Evolutionary conservation across 2,113 vertebrate genomes (phyloP), one percentile per base, ranked within the genome.

Genomic region (Aleadryas rufinucha): DNA sequence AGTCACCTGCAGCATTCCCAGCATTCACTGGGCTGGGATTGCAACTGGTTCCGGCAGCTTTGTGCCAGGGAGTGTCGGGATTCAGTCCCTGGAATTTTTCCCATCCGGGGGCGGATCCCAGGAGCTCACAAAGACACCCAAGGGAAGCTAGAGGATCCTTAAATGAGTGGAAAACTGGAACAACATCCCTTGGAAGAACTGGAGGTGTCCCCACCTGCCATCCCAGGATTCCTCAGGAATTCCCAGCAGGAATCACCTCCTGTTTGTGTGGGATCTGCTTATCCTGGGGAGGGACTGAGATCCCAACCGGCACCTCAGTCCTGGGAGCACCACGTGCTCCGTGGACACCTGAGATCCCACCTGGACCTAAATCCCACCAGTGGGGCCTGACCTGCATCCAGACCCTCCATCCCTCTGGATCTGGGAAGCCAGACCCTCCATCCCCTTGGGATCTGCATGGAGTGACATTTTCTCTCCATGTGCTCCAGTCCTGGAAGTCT

Each of bases 381-480:
- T 0, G 19, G 14, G n/a, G 3, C 44, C 64, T 49, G 35, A 39
- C 18, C 42, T 1, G 12, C 4, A 80, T 1, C 61, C 50, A 2
- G 61, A 14, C 20, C 49, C 7, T 44, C 7, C 15, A 53, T 65
- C 31, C 49, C 31, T 56, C 31, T 11, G 53, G 53, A 33, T 54
- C 53, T 33, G 11, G 11, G 14, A 4, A 79, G 5, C 60, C 39
- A 4, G 49, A 35, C 19, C 37, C 19, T 53, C 31, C 37, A 21
- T 22, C 20, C 10, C 45, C 20, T 45, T 16, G 10, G 45, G 14
- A 78, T 28, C 75, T 1, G 8, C 0, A 16, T 20, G 37, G 69
- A 42, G 42, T 26, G 37, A 14, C 20, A 2, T 0, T 76, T 37
- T 0, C 13, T 1, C 0, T 63, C 37, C 37, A 13, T 0, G 3